A percentile compares a stretch with the other conserved stretches of the same genome.
phyloP scores from a whole-genome alignment of 2,888 invertebrate species.

The Synanthedon tipuliformis region DNA sequence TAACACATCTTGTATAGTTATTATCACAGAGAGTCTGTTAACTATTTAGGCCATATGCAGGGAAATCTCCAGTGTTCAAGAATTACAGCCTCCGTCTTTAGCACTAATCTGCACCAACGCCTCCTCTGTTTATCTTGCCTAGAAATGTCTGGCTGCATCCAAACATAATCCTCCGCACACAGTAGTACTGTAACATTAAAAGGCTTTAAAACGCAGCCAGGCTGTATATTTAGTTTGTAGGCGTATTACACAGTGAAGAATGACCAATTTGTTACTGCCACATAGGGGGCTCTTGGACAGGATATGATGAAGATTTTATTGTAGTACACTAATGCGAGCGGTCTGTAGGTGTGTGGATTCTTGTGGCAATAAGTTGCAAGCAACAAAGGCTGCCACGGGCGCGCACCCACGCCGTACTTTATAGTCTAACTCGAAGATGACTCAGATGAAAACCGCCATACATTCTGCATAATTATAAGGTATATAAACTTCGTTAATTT shows the following conservation, averaged over 20 bases:
- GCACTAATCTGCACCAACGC: slow-evolving; percentile 54
- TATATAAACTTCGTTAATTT: too few species aligned
- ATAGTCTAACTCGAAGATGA: slow-evolving; percentile 36
- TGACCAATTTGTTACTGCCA: slow-evolving; percentile 56
- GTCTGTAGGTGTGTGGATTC: slow-evolving; percentile 35
- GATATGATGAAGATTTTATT: slow-evolving; percentile 56
- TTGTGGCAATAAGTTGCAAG: slow-evolving; percentile 40
- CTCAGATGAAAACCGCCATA: slow-evolving; percentile 8
- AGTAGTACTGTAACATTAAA: slow-evolving; percentile 42
- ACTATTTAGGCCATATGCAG: slow-evolving; percentile 25
- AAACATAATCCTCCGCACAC: slow-evolving; percentile 49
- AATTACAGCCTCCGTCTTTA: slow-evolving; percentile 33
- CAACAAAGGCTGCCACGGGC: slow-evolving; percentile 39
- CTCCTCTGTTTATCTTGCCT: slow-evolving; percentile 59
- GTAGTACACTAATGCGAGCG: slow-evolving; percentile 32
- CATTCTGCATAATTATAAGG: too few species aligned
- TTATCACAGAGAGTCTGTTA: neutral
- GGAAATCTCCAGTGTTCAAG: slow-evolving; percentile 46
- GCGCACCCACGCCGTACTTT: slow-evolving; percentile 34
- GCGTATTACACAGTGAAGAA: slow-evolving; percentile 43
- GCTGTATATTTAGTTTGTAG: slow-evolving; percentile 23
- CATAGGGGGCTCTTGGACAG: slow-evolving; percentile 24
- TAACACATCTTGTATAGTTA: too few species aligned
- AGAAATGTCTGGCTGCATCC: slow-evolving; percentile 42
- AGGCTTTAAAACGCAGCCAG: slow-evolving; percentile 29